Conservation (phyloP, 2,113 vertebrate species). For the Sialia sialis region DNA sequence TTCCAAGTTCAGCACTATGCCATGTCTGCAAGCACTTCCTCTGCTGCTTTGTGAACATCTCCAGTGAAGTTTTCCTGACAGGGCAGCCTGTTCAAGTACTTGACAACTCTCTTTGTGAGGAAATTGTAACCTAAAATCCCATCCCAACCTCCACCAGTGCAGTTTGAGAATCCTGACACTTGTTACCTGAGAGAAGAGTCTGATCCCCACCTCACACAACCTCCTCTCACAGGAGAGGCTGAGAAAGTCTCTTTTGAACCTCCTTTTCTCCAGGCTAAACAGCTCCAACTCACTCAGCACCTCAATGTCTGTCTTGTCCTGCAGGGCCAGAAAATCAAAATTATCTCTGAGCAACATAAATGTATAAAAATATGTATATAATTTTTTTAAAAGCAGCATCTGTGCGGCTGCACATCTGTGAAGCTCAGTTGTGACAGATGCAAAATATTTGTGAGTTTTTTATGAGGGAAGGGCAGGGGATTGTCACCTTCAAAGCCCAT, state of each 20-base stretch:
- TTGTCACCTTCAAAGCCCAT: conserved; percentile 22
- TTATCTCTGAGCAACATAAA: not conserved
- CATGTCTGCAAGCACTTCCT: not conserved
- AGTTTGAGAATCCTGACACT: not conserved
- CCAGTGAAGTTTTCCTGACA: rapidly evolving
- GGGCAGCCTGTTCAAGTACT: not conserved
- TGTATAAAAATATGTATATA: no score
- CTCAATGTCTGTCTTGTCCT: not conserved
- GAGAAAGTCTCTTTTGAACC: not conserved
- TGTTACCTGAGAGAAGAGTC: not conserved
- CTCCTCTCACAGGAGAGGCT: not conserved
- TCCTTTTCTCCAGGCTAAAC: not conserved
- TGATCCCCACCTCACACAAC: not conserved
- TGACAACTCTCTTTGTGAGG: not conserved
- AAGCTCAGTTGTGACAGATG: conserved; percentile 9
- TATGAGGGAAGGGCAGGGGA: conserved; percentile 35
- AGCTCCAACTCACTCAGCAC: not conserved
- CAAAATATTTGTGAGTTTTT: conserved; percentile 49
- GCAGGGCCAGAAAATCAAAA: not conserved
- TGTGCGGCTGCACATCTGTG: not conserved
- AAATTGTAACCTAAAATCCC: not conserved
- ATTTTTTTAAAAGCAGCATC: not conserved
- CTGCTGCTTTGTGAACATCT: not conserved
- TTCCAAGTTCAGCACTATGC: not conserved
- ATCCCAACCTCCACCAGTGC: not conserved